Evolutionary conservation across 2,888 invertebrate species (phyloP), one percentile per base, ranked within the genome.

Genomic region (Nymphalis c-album): DNA sequence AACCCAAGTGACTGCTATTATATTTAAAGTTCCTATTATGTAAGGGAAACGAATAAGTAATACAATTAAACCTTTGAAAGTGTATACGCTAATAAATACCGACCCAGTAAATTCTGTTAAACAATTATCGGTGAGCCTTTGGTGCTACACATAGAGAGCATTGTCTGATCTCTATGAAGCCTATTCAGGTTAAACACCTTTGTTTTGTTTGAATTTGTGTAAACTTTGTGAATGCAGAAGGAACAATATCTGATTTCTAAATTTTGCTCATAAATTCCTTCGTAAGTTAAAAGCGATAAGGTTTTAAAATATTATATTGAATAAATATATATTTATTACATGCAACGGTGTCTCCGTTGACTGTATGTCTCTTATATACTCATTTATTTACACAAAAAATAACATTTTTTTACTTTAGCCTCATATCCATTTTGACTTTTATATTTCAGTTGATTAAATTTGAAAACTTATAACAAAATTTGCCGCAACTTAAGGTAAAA

Each of bases 51-150:
- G 35, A 18, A 57, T 40, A 45, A 60, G 22, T 45, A 46, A 16
- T 35, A 58, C 45, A 58, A 60, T 55, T 40, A 61, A 59, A 61
- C 59, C 47, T 68, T 62, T 51, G 63, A 71, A 59, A 66, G 70
- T 72, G 60, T 60, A 63, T 64, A 70, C 69, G 72, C 70, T 73
- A 74, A 75, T 70, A 72, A 73, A 72, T 70, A 71, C 80, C 78
- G 83, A 81, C 82, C 85, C 79, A 84, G 82, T 85, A 85, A 83
- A 77, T 82, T 79, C 77, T 77, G 80, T 81, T 77, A 77, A 85
- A 83, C 83, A 87, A 88, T 87, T 86, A 88, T 84, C 84, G 75
- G 76, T 75, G 76, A 78, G 72, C 77, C 79, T 85, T 84, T 85
- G 84, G 84, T 80, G 70, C 71, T 75, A 77, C 73, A 80, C 77